Base-by-base conservation (phyloP, 2,797 vertebrate species). In the Cuculus canorus region DNA sequence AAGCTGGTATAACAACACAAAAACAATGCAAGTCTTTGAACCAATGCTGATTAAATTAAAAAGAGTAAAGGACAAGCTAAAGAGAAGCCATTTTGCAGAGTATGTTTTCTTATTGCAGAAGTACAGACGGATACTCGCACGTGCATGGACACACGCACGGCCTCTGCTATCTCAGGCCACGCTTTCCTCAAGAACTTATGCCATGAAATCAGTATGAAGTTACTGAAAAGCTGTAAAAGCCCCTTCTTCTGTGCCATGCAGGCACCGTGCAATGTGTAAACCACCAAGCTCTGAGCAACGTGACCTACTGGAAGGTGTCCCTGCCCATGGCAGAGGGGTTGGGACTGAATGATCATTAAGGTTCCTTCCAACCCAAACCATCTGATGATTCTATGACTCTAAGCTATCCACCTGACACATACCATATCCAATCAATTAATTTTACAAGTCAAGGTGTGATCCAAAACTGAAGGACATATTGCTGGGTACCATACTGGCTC, bases 141-240 rank as follows among this genome's bases (percentile, higher is more conserved):
- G 0, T 4, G 27, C 47, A 23, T 22, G 25, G 17, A 17, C 1
- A 2, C 63, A 68, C 39, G 39, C 30, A 9, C 0, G 1, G 33
- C 8, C 39, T 24, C 79, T 21, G 64, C 4, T 50, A 21, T 14
- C 25, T 12, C 69, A 13, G 16, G 22, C 2, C 5, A 1, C 8
- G 0, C 22, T 0, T 27, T 45, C 23, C 53, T 45, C 16, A 27
- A 19, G 17, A 45, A 66, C 4, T 48, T 17, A 17, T 5, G 17
- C 25, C 54, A 37, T 7, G 4, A 57, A 57, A 41, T 30, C 8
- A 17, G 5, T 25, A 21, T 0, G 10, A 60, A 89, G 35, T 13
- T 70, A 33, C 17, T 13, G 17, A 68, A 64, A 37, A 60, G 25
- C 52, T 73, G 17, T 5, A 32, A 66, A 85, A 80, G 6, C 2